Base-by-base conservation (phyloP, 2,888 invertebrate genomes). In the Thereva unica region DNA sequence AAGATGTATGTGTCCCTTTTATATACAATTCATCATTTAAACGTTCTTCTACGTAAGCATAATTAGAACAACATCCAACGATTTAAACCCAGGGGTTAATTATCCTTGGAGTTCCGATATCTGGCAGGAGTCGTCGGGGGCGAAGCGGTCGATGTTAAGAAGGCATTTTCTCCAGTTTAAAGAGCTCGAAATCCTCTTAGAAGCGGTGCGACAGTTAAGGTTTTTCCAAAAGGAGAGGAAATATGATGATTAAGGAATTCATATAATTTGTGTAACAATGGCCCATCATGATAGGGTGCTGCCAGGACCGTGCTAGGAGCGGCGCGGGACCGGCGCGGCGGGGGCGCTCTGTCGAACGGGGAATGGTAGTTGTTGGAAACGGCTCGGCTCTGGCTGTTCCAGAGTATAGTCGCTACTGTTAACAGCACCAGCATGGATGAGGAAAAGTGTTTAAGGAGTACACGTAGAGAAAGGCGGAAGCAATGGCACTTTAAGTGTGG, bases 231-330 rank as follows among this genome's bases (percentile, higher is more conserved):
- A 57, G 44, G 56, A 49, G 49, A 52, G 59, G 57, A 66, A 66
- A 66, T 66, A 66, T 66, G 66, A 66, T 66, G 66, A 66, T 66
- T 66, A 66, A 66, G 57, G 66, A 66, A 50, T 66, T 54, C 41
- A 66, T 66, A 66, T 66, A 66, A 66, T 66, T 66, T 66, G 56
- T 66, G 41, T 66, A 66, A 66, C 65, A 66, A 66, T 66, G 49
- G 23, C 23, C 54, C 10, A 44, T 56, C 56, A 42, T 41, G 8
- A 35, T 56, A n/a, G 56, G 37, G 45, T 23, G 23, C 23, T 23
- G 23, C 23, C 56, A 44, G 42, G n/a, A 23, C 6, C n/a, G 55
- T 8, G 41, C 12, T n/a, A 34, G 55, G 23, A 44, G 9, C n/a
- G n/a, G 12, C n/a, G 2, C 9, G n/a, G n/a, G 47, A n/a, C n/a